A percentile compares a stretch with the other conserved stretches of the same genome.
phyloP scores from a whole-genome alignment of 2,113 vertebrate genomes.

The Pterophyllum scalare region DNA sequence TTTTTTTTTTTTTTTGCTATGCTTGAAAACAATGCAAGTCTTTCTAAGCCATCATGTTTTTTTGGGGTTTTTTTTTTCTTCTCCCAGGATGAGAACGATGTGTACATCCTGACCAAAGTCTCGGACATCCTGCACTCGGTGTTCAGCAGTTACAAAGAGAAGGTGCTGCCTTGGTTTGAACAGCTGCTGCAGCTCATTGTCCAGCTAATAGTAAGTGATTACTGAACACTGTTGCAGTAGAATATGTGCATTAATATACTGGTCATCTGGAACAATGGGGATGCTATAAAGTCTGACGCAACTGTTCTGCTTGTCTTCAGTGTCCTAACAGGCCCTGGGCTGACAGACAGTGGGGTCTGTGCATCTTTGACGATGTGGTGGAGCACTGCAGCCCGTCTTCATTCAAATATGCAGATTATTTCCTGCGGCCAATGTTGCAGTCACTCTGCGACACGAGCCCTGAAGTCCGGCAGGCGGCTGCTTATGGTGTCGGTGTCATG shows the following conservation, averaged over 20 bases:
- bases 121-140: conserved; percentile 97
- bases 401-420: conserved; percentile 94
- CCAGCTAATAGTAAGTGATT: conserved; percentile 92
- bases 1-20: neutral
- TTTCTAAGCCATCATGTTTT: rapidly evolving
- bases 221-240: neutral
- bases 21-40: neutral
- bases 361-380: conserved; percentile 96
- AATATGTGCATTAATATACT: rapidly evolving
- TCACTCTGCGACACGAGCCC: conserved; percentile 92
- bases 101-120: conserved; percentile 99
- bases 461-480: conserved; percentile 95
- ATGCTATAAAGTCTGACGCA: neutral
- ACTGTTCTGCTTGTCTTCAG: conserved; percentile 58
- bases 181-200: conserved; percentile 96
- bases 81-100: conserved; percentile 94
- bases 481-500: conserved; percentile 96
- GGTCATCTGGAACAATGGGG: neutral
- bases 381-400: conserved; percentile 98
- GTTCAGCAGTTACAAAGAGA: conserved; percentile 97
- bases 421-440: conserved; percentile 92
- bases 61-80: neutral
- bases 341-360: conserved; percentile 97
- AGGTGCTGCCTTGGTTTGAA: conserved; percentile 97
- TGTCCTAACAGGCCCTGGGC: conserved; percentile 95